Base-by-base conservation (phyloP, 2,113 vertebrate species). In the Cynoglossus semilaevis region DNA sequence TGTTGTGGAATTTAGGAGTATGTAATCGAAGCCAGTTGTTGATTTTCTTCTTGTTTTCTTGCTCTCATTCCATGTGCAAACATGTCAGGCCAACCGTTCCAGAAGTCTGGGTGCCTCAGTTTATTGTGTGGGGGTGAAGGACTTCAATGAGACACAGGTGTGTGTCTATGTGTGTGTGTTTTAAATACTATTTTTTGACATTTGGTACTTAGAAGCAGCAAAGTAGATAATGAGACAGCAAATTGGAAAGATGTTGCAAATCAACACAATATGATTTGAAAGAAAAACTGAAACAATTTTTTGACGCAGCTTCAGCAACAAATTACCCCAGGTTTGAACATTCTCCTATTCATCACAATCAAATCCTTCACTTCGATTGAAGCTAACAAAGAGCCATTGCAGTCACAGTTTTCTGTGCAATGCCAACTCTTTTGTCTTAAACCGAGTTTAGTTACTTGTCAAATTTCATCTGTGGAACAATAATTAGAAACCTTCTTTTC, bases 91-190 rank as follows among this genome's bases (percentile, higher is more conserved):
- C 1, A 97, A 99, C 69, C 93, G 95, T 53, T 98, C 97, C 0
- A 89, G 97, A 22, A 96, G 94, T 58, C 89, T 98, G 53, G 97
- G 97, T 17, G 97, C 97, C 10, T 92, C 95, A 0, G 94, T 99
- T 9, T 99, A 98, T 63, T 99, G 97, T 2, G 96, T 99, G 1
- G 97, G 97, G 0, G 97, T 99, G 74, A 99, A 99, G 65, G 96
- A 99, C 88, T 99, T 99, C 92, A 96, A 99, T 56, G 96, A 98
- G 84, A 99, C 97, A 12, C 97, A 99, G 95, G 97, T 98, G 86
- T 73, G 74, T 76, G 11, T 18, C 5, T 29, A 14, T 1, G 3
- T 15, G 50, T 66, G 18, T 58, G 42, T 55, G 7, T 51, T 15
- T n/a, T 18, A n/a, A 15, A 16, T 56, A 62, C 73, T 6, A 54